phyloP scores from a whole-genome alignment of 1,140 invertebrate species.

The Pogonus chalceus region DNA sequence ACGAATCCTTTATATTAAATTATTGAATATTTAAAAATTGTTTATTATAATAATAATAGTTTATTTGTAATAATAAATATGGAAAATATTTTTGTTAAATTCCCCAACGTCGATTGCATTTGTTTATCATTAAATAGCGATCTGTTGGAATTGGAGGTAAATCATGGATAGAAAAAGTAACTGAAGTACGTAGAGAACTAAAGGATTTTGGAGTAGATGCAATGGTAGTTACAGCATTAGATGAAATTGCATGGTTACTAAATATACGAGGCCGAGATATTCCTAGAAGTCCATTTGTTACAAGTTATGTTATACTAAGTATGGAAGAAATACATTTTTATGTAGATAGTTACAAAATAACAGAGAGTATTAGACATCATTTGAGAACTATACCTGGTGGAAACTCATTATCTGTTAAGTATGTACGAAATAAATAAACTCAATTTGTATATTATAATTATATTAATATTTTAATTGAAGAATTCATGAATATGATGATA shows the following conservation, averaged over 20 bases:
- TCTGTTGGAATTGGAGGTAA: slow-evolving; percentile 37
- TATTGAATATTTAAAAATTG: too few relatives aligned
- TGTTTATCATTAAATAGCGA: slow-evolving; percentile 4
- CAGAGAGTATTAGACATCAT: background rate
- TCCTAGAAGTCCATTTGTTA: slow-evolving; percentile 75
- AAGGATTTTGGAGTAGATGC: slow-evolving; percentile 55
- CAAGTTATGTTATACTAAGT: slow-evolving; percentile 59
- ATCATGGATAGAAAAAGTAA: slow-evolving; percentile 64
- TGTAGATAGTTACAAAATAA: slow-evolving; percentile 43
- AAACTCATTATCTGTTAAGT: background rate
- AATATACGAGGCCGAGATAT: slow-evolving; percentile 91
- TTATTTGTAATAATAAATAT: too few relatives aligned
- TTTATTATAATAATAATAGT: too few relatives aligned
- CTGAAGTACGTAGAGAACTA: slow-evolving; percentile 54
- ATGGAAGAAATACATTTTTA: slow-evolving; percentile 42
- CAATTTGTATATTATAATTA: background rate
- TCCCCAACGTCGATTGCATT: too few relatives aligned
- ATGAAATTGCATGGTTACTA: slow-evolving; percentile 89
- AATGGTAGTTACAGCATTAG: slow-evolving; percentile 77
- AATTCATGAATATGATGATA: slow-evolving; percentile 54
- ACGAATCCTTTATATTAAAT: too few relatives aligned
- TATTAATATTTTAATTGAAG: slow-evolving; percentile 33
- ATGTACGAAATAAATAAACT: slow-evolving; percentile 6
- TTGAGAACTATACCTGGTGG: background rate
- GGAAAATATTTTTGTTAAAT: too few relatives aligned